These are phyloP conservation scores for Sebastes diaconus DNA, from an alignment of 2,797 vertebrate genomes.

Conservation along the genomic window DNA sequence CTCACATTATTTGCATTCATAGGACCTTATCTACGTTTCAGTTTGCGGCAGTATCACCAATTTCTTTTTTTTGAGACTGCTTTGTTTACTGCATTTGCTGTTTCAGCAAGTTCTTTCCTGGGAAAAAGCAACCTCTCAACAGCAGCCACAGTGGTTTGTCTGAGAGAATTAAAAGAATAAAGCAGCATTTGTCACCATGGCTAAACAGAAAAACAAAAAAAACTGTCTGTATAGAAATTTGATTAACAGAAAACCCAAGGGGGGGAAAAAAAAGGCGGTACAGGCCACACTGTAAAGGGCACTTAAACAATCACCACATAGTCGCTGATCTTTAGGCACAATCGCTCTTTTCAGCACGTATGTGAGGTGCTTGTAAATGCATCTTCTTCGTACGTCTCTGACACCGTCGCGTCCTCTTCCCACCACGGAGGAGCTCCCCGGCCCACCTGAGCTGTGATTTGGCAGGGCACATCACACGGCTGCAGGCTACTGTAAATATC, in stretches of 20 bases:
- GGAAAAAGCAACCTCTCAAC: slow-evolving; percentile 6
- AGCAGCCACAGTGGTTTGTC: not conserved
- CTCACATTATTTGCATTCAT: not conserved
- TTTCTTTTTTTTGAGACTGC: not conserved
- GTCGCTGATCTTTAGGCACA: not conserved
- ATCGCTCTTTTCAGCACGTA: not conserved
- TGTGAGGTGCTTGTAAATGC: not conserved
- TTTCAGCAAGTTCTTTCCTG: slow-evolving; percentile 7
- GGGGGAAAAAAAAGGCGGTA: not conserved
- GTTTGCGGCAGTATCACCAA: not conserved
- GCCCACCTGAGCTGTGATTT: slow-evolving; percentile 70
- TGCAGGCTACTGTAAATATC: slow-evolving; percentile 82
- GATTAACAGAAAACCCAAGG: not conserved
- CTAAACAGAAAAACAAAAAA: not conserved
- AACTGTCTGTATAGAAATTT: not conserved
- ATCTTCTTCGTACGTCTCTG: not conserved
- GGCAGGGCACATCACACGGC: slow-evolving; percentile 58
- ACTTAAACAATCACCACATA: not conserved
- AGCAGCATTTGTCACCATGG: not conserved
- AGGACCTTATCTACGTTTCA: not conserved
- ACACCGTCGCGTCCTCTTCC: not conserved
- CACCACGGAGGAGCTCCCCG: slow-evolving; percentile 3
- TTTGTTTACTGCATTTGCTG: slow-evolving; percentile 19
- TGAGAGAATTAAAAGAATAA: not conserved
- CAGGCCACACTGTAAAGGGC: not conserved